Evolutionary conservation across 2,797 vertebrate species (phyloP), one percentile per base, ranked within the genome.

Genomic region (Euthynnus affinis): DNA sequence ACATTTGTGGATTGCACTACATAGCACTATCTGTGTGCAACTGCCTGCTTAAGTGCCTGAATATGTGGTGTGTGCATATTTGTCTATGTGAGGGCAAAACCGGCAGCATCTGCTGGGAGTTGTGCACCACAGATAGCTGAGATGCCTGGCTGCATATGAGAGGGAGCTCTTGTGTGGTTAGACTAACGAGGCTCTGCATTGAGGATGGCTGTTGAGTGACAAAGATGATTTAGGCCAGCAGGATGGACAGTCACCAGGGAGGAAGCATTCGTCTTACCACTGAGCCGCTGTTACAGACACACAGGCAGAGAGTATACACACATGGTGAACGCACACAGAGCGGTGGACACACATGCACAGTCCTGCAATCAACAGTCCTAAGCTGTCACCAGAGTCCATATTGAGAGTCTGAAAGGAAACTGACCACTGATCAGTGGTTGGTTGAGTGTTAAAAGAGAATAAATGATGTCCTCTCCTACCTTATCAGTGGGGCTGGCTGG

Each of bases 121-220:
- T 76, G 59, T 62, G 77, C 71, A 48, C 77, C 46, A 18, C 73
- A 56, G 72, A 78, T 68, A 74, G 82, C 64, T 46, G 61, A 83
- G 78, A 75, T 65, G 78, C 58, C 63, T 69, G 78, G 72, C 66
- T 88, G 73, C 69, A 71, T 85, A 72, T 79, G 63, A 84, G 82
- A 84, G 84, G 55, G 80, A 82, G 70, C 42, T 81, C 65, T 83
- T 87, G 82, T 92, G 84, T 87, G 89, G 90, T 91, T 86, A 77
- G 78, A 88, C 87, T 94, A 94, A 94, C 91, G 90, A 94, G 90
- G 76, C 81, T 80, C 80, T 44, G 85, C 81, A 81, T 85, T 82
- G 83, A 82, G 74, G 81, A 85, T 71, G 67, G 82, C 72, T 79
- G 82, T 74, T 91, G 88, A 91, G 77, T 91, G 89, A 88, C 92